Evolutionary conservation across 2,888 invertebrate species (phyloP).

Genomic region (Drosophila demipolita): DNA sequence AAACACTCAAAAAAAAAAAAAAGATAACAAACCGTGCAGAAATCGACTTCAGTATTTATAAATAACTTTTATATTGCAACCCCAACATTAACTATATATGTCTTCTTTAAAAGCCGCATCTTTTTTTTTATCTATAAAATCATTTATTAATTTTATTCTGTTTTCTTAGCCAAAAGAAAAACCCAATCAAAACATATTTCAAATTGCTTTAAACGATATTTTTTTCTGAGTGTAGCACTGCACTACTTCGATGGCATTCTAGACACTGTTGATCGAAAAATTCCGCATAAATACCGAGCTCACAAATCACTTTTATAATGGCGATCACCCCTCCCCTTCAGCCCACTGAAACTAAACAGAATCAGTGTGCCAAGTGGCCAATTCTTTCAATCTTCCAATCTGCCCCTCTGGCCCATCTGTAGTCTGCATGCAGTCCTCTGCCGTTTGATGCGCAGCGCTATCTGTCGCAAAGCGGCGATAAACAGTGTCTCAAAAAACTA

Average conservation of each 20-base stretch:
- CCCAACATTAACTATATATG: not conserved
- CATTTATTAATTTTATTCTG: not conserved
- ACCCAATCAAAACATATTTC: not conserved
- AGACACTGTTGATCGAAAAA: conserved; percentile 48
- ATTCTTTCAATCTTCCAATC: conserved; percentile 4
- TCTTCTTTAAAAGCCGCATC: not conserved
- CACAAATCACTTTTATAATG: conserved; percentile 79
- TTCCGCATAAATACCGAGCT: conserved; percentile 66
- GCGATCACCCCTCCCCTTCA: not conserved
- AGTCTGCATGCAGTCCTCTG: not conserved
- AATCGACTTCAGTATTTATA: not conserved
- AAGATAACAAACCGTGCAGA: not conserved
- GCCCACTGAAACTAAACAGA: not conserved
- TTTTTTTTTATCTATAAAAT: not conserved
- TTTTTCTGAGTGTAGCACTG: conserved; percentile 2
- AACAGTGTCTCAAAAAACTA: conserved; percentile 43
- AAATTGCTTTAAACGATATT: not conserved
- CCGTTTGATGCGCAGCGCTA: conserved; percentile 52
- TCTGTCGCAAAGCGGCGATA: conserved; percentile 50
- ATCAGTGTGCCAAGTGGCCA: not conserved
- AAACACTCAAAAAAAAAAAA: conserved; percentile 14
- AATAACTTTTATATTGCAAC: not conserved
- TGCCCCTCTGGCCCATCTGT: not conserved
- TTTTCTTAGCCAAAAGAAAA: not conserved
- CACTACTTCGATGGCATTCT: conserved; percentile 20